These are phyloP conservation scores for Miniopterus natalensis DNA, from an alignment of 2,113 vertebrate species.

Conservation along the genomic window DNA sequence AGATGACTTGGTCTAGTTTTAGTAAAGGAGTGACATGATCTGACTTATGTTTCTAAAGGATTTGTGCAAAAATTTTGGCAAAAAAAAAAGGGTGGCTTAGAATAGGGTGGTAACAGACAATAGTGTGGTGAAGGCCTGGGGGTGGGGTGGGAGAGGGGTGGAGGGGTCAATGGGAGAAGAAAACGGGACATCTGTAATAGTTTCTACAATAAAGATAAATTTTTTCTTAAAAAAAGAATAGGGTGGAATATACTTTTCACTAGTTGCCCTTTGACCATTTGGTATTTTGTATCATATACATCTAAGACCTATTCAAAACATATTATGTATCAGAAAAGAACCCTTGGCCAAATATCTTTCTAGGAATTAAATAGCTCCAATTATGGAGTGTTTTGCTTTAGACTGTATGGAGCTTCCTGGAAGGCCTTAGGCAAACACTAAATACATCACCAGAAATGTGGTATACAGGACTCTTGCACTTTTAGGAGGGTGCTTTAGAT, in stretches of 20 bases:
- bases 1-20: slow-evolving; percentile 4
- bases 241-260: slow-evolving; percentile 16
- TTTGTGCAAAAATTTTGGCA: background rate
- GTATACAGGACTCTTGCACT: background rate
- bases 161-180: too few relatives aligned
- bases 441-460: background rate
- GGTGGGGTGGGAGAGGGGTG: too few relatives aligned
- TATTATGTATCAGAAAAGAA: background rate
- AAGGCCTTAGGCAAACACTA: slow-evolving; percentile 4
- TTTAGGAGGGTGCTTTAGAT: background rate
- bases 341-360: background rate
- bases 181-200: too few relatives aligned
- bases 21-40: background rate
- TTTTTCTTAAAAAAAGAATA: too few relatives aligned
- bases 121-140: too few relatives aligned
- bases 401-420: background rate
- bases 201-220: too few relatives aligned
- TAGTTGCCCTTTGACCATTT: slow-evolving; percentile 14
- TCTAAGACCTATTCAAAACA: slow-evolving; percentile 12
- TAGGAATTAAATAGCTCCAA: slow-evolving; percentile 26
- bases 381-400: background rate
- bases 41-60: slow-evolving; percentile 34
- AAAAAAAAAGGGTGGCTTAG: background rate
- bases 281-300: background rate
- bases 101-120: background rate